Base-by-base conservation (phyloP, 1,140 invertebrate species). In the Asbolus verrucosus region DNA sequence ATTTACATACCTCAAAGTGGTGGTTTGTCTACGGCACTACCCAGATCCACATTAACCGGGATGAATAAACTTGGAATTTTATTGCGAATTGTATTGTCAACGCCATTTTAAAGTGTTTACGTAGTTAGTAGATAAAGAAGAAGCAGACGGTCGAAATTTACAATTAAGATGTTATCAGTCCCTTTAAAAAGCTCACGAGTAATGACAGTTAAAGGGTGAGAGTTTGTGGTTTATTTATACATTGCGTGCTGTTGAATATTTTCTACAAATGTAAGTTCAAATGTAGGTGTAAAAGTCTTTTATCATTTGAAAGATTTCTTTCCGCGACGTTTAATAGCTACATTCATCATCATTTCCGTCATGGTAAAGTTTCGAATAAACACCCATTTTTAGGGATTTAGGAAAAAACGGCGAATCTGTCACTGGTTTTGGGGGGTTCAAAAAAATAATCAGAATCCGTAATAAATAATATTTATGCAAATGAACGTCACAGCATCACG, bases 191-290 rank as follows among this genome's bases (percentile, higher is more conserved):
- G 24, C 21, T 18, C 46, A 27, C 19, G 46, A 54, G 46, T 54
- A 54, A 54, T 31, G 46, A 54, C 46, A 54, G 46, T 54, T 54
- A 54, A 54, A 54, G 46, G 46, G 46, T 54, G 21, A 36, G 33
- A 11, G 33, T 36, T 36, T 36, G 6, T n/a, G 33, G 11, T 24
- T 54, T 54, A 54, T 54, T 54, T 54, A 54, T 54, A 54, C 19
- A 54, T 54, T n/a, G 46, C 46, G 46, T 54, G 24, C 3, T 8
- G 46, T 54, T 9, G 0, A 27, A 46, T 18, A 18, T 9, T 4
- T 36, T 36, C 33, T 36, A 36, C 46, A 54, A 54, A 27, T 54
- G 13, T 24, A 54, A 54, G 11, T 54, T 27, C 46, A 54, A 24
- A 27, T 21, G 21, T 9, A 43, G 11, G 15, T 14, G n/a, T n/a